A percentile compares a stretch with the other conserved stretches of the same genome.
Conservation (phyloP, 2,888 invertebrate genomes). For the Xanthia togata region DNA sequence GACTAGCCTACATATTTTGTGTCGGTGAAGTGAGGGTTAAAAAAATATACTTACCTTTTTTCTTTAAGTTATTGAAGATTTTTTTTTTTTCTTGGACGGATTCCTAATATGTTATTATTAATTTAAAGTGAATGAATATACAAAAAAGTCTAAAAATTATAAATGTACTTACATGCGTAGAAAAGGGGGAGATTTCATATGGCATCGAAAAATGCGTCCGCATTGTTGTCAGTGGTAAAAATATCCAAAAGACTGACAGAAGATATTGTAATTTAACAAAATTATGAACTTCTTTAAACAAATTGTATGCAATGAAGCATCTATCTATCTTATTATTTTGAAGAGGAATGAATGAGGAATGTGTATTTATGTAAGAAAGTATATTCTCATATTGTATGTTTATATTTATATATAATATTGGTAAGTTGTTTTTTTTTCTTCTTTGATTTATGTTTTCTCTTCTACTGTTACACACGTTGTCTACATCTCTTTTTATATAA, state of each 20-base stretch:
- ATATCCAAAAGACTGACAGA: background rate
- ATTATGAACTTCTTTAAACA: no score
- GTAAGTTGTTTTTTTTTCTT: no score
- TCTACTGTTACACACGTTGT: no score
- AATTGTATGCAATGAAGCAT: no score
- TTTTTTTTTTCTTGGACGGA: background rate
- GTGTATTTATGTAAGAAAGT: no score
- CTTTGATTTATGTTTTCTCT: no score
- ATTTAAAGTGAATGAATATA: background rate
- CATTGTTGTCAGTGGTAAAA: background rate
- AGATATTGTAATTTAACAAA: no score
- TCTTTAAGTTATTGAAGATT: background rate
- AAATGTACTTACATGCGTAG: background rate
- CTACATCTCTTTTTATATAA: no score
- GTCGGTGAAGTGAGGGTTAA: constrained; percentile 13
- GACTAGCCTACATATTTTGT: constrained; percentile 66
- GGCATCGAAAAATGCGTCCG: background rate
- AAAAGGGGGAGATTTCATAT: background rate
- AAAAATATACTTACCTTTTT: background rate
- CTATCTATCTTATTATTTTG: background rate
- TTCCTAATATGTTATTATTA: background rate
- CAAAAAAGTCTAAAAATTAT: no score
- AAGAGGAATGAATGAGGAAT: background rate
- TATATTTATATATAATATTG: no score
- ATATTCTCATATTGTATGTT: no score